Evolutionary conservation across 2,113 vertebrate species (phyloP), one percentile per base, ranked within the genome.

Genomic region (Mohoua ochrocephala): DNA sequence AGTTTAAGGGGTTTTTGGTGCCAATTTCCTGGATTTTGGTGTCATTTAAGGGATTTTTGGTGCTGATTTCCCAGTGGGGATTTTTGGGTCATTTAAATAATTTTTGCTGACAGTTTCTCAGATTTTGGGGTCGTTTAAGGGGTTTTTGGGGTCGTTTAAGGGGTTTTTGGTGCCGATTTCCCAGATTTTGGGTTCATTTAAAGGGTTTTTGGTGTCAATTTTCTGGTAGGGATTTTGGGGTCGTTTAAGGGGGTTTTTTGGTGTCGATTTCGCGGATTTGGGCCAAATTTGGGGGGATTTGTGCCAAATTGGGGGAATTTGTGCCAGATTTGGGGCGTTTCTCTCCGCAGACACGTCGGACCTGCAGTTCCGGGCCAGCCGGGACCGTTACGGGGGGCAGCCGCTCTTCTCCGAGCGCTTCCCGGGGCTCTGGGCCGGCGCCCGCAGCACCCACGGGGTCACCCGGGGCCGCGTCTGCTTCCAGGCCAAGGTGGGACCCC

Each of bases 291-390:
- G 2, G 24, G 31, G 2, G 1, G 21, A 1, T 54, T n/a, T 13
- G 0, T 3, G 21, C 2, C 0, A 30, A 39, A 1, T 15, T 74
- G 10, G 2, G 24, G 31, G 2, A n/a, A n/a, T n/a, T n/a, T n/a
- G n/a, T n/a, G n/a, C n/a, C n/a, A n/a, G n/a, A n/a, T n/a, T n/a
- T n/a, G 1, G 15, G 52, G 16, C 8, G 4, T 1, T 0, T n/a
- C 0, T 6, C 10, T 9, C 26, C 22, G 1, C 67, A 80, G 89
- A 91, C 61, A 91, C 89, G 15, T 91, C 89, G 7, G 89, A 91
- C 26, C 89, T 91, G 41, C 89, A 91, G 60, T 91, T 91, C 82
- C 22, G 37, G 0, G 89, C 82, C 10, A 68, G 75, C 75, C 42
- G 49, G 7, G 89, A 91, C 4, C 53, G 89, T 0, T 91, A 86